Conservation (phyloP, 2,888 invertebrate genomes). For the Chalcosyrphus nemorum region DNA sequence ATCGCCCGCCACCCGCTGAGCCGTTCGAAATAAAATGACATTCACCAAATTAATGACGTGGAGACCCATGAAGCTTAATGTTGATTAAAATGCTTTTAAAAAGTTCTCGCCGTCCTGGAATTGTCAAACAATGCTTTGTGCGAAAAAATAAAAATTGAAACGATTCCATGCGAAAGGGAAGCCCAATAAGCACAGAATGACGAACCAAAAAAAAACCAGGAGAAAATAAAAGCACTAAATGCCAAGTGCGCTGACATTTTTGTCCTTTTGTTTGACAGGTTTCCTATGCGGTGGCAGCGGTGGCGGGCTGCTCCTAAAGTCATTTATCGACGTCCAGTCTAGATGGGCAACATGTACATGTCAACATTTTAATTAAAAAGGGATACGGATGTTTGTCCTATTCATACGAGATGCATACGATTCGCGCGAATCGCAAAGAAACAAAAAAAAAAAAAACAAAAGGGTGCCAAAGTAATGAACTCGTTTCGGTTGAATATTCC, state of each 20-base stretch:
- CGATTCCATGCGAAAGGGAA: conserved; percentile 42
- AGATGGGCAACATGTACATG: conserved; percentile 76
- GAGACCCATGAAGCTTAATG: conserved; percentile 73
- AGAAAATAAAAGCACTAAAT: conserved; percentile 27
- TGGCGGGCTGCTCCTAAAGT: conserved; percentile 64
- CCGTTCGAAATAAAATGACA: conserved; percentile 58
- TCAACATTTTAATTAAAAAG: conserved; percentile 83
- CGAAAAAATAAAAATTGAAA: conserved; percentile 64
- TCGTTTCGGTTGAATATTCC: conserved; percentile 66
- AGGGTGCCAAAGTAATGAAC: conserved; percentile 73
- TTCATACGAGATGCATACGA: conserved; percentile 38
- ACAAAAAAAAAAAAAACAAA: too few relatives aligned
- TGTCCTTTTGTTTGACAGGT: conserved; percentile 73
- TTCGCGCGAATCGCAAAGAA: conserved; percentile 52
- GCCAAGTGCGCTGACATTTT: conserved; percentile 65
- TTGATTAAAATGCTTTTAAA: conserved; percentile 72
- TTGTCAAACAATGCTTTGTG: conserved; percentile 70
- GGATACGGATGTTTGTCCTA: conserved; percentile 78
- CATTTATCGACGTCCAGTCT: conserved; percentile 70
- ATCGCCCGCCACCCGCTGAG: not conserved
- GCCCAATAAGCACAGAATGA: conserved; percentile 39
- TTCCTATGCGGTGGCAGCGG: conserved; percentile 52
- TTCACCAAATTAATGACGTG: conserved; percentile 72
- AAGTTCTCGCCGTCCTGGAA: conserved; percentile 43
- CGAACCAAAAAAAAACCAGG: not conserved